Evolutionary conservation across 2,113 vertebrate genomes (phyloP).

Genomic region (Strix uralensis): DNA sequence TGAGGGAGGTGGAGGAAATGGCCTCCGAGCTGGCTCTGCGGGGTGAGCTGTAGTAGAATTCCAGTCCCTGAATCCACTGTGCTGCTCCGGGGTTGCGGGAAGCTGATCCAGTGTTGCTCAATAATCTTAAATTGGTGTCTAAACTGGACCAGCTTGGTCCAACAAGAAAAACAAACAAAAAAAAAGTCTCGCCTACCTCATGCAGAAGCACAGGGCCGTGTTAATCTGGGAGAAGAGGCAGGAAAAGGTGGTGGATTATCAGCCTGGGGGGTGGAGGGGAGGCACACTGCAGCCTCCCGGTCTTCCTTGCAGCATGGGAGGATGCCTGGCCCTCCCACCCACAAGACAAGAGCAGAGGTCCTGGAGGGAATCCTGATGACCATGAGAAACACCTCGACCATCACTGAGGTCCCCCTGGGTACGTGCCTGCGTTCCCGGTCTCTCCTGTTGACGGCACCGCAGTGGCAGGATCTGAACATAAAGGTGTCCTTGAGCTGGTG

Average conservation of each 20-base stretch:
- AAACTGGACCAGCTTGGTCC: neutral
- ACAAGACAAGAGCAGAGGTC: conserved; percentile 61
- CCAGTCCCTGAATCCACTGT: neutral
- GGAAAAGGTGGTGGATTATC: neutral
- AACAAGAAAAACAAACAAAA: too few species aligned
- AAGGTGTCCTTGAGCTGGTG: neutral
- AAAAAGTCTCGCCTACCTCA: neutral
- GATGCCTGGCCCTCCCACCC: conserved; percentile 12
- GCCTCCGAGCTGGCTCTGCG: neutral
- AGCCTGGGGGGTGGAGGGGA: neutral
- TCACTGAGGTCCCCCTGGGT: conserved; percentile 76
- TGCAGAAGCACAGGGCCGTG: fast-evolving
- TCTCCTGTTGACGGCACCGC: neutral
- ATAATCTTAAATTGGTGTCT: neutral
- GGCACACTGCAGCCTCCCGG: neutral
- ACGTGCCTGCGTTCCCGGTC: neutral
- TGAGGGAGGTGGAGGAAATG: neutral
- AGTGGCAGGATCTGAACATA: neutral
- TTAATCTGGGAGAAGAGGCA: neutral
- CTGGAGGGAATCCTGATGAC: conserved; percentile 73
- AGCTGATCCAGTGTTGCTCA: neutral
- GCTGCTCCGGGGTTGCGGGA: neutral
- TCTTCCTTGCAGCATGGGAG: conserved; percentile 19
- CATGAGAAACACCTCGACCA: conserved; percentile 69
- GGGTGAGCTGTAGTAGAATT: neutral